Percentiles rank a stretch among this genome's conserved stretches.
These are phyloP conservation scores for Blastobasis adustella DNA, from an alignment of 2,888 invertebrate genomes.

Conservation along the genomic window DNA sequence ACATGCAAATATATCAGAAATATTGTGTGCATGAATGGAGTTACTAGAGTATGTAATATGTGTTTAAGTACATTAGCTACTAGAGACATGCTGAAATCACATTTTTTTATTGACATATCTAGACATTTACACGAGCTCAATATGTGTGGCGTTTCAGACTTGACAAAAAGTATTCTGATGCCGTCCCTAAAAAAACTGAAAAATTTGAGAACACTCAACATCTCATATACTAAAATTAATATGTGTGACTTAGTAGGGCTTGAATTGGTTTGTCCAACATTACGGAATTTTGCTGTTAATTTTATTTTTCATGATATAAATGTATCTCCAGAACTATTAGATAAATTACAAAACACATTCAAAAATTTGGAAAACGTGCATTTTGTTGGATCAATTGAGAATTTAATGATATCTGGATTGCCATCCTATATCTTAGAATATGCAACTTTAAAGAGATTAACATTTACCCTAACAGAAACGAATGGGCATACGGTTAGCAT, in stretches of 20 bases:
- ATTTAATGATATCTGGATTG: conserved; percentile 34
- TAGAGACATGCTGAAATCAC: conserved; percentile 31
- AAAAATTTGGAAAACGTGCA: conserved; percentile 42
- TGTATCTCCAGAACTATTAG: conserved; percentile 25
- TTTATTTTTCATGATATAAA: conserved; percentile 28
- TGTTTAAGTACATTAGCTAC: conserved; percentile 38
- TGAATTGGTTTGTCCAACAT: conserved; percentile 37
- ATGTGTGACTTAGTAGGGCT: conserved; percentile 43
- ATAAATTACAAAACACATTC: conserved; percentile 42
- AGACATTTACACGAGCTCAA: conserved; percentile 36
- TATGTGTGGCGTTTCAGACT: conserved; percentile 39
- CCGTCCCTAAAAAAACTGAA: conserved; percentile 37
- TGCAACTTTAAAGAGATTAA: conserved; percentile 31
- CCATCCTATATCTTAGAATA: conserved; percentile 29
- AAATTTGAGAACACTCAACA: conserved; percentile 38
- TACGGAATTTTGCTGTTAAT: conserved; percentile 43
- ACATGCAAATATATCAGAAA: conserved; percentile 31
- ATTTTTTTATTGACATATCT: conserved; percentile 42
- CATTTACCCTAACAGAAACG: conserved; percentile 32
- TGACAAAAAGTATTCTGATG: conserved; percentile 34
- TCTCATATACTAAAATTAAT: conserved; percentile 47
- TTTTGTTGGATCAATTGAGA: conserved; percentile 39
- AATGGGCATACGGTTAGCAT: not conserved
- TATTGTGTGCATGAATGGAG: conserved; percentile 29
- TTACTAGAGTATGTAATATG: conserved; percentile 35